Evolutionary conservation across 2,113 vertebrate species (phyloP).

Genomic region (Cairina moschata): DNA sequence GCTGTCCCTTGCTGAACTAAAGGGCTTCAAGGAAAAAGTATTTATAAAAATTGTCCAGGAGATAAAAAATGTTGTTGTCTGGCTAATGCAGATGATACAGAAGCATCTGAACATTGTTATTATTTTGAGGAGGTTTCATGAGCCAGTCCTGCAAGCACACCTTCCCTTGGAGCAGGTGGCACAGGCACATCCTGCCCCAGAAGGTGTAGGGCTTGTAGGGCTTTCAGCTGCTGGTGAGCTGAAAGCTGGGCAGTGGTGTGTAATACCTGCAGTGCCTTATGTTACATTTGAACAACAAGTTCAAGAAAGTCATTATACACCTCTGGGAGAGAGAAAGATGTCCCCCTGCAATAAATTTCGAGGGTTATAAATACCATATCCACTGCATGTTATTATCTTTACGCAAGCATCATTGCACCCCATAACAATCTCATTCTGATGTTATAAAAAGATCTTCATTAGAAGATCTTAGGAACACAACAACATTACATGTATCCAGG

Average conservation of each 20-base stretch:
- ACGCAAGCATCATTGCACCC: not conserved
- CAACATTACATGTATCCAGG: not conserved
- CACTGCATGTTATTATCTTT: not conserved
- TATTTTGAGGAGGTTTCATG: not conserved
- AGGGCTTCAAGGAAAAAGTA: not conserved
- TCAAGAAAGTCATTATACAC: rapidly evolving
- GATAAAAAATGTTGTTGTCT: not conserved
- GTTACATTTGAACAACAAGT: not conserved
- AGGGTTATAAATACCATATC: not conserved
- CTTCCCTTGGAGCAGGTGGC: not conserved
- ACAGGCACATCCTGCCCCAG: not conserved
- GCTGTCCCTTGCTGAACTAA: not conserved
- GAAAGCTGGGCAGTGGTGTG: not conserved
- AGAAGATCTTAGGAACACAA: not conserved
- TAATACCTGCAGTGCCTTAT: not conserved
- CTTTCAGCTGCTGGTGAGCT: rapidly evolving
- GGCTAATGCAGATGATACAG: not conserved
- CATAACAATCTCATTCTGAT: not conserved
- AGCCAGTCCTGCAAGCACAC: not conserved
- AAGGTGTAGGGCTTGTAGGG: not conserved
- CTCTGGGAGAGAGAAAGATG: rapidly evolving
- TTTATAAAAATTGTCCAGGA: not conserved
- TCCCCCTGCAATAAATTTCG: rapidly evolving
- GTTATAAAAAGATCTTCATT: not conserved
- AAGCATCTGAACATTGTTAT: not conserved